These are phyloP conservation scores for Leptothorax acervorum DNA, from an alignment of 2,888 invertebrate species.

Conservation along the genomic window DNA sequence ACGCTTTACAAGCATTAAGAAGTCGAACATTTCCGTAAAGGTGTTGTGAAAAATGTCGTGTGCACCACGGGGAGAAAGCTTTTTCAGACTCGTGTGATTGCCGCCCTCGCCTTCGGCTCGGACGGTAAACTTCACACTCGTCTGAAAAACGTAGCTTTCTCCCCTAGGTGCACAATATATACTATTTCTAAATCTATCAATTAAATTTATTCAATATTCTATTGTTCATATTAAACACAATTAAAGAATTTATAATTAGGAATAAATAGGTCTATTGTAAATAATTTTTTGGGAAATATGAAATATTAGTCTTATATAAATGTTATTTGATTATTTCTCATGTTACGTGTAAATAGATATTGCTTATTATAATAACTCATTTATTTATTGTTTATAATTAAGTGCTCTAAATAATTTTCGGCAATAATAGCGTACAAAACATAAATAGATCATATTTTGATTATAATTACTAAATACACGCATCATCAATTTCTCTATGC, in stretches of 20 bases:
- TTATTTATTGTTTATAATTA: slow-evolving; percentile 8
- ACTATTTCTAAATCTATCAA: slow-evolving; percentile 37
- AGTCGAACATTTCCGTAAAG: too few species aligned
- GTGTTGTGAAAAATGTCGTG: too few species aligned
- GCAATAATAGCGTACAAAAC: not conserved
- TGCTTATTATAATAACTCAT: slow-evolving; percentile 10
- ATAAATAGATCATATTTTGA: slow-evolving; percentile 13
- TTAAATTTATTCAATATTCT: slow-evolving; percentile 58
- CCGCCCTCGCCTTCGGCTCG: too few species aligned
- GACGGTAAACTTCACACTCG: too few species aligned
- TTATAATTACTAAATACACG: not conserved
- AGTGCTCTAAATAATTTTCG: not conserved
- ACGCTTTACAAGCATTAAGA: too few species aligned
- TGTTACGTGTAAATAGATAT: not conserved
- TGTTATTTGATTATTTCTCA: not conserved
- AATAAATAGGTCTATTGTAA: not conserved
- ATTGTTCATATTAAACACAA: not conserved
- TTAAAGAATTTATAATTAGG: not conserved
- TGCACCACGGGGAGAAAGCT: too few species aligned
- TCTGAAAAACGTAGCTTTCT: too few species aligned
- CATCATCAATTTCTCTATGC: not conserved
- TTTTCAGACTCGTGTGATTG: too few species aligned
- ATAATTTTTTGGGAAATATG: not conserved
- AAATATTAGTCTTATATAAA: not conserved
- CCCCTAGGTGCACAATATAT: too few species aligned